Percentiles rank a stretch among this genome's conserved stretches.
Conservation (phyloP, 2,113 vertebrate genomes). For the Triplophysa tibetana region DNA sequence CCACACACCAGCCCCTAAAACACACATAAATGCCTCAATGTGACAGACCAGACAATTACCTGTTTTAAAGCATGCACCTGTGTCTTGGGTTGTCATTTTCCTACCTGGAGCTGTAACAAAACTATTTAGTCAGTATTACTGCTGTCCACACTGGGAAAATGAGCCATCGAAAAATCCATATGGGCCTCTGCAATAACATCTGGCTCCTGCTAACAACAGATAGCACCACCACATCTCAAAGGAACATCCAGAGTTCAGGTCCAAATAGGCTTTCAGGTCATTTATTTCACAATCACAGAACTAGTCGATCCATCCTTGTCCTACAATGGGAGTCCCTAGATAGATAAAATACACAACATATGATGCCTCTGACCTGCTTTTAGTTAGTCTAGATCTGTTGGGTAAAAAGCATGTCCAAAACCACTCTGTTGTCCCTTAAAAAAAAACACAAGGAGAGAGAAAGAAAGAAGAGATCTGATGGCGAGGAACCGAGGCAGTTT, state of each 20-base stretch:
- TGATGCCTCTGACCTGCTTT: constrained; percentile 47
- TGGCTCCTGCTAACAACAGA: constrained; percentile 12
- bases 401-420: not conserved
- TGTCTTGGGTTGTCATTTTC: not conserved
- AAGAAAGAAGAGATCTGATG: not conserved
- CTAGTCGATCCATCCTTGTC: constrained; percentile 51
- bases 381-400: constrained; percentile 43
- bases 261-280: constrained; percentile 39
- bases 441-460: not conserved
- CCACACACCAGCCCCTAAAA: not conserved
- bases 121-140: constrained; percentile 30
- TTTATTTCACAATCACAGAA: constrained; percentile 55
- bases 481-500: not conserved
- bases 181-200: constrained; percentile 33
- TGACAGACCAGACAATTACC: not conserved
- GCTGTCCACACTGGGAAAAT: constrained; percentile 38
- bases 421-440: not conserved
- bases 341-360: not conserved
- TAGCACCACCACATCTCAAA: not conserved
- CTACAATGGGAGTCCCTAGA: constrained; percentile 40
- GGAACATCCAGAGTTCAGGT: constrained; percentile 3
- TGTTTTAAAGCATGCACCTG: not conserved
- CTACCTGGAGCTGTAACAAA: not conserved
- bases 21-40: not conserved
- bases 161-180: constrained; percentile 44